Base-by-base conservation (phyloP, 2,113 vertebrate species). In the Odocoileus virginianus region DNA sequence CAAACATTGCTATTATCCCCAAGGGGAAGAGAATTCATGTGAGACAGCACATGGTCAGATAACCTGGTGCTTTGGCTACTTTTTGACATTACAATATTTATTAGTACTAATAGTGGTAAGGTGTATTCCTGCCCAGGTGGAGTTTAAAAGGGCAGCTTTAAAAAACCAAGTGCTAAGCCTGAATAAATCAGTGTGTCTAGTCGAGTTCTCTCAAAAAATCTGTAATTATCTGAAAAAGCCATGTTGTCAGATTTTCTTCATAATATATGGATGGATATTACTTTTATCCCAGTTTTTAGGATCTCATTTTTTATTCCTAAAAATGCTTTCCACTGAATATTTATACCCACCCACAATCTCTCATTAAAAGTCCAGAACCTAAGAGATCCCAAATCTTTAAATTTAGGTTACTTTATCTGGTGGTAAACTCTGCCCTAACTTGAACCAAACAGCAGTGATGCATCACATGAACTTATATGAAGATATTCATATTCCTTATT, bases 1-100 rank as follows among this genome's bases (percentile, higher is more conserved):
- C 64, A 93, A 90, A 92, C n/a, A 71, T 11, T n/a, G 30, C 8
- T 87, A 2, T 60, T 91, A 19, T 86, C 86, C 85, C 89, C 71
- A 91, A 89, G 87, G 96, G 78, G 96, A 94, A 96, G 57, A 82
- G 64, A 95, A 87, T 47, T 91, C 94, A 87, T 86, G 15, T 61
- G 87, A 91, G 87, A 3, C 47, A 95, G 91, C 74, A 36, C 93
- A 76, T 23, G 52, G 14, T 67, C 78, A 89, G 81, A 83, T 71
- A 95, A 94, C 87, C n/a, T 61, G 23, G 58, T 14, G 64, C 19
- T 36, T 30, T 84, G 28, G 36, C 96, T 96, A 89, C 40, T 25
- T 94, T 93, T 87, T 58, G 83, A 95, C 61, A 85, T 83, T 23
- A 10, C 71, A 91, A 50, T 95, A 91, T 89, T 96, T 95, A 97